Evolutionary conservation across 2,797 vertebrate species (phyloP).

Genomic region (Dryobates pubescens): DNA sequence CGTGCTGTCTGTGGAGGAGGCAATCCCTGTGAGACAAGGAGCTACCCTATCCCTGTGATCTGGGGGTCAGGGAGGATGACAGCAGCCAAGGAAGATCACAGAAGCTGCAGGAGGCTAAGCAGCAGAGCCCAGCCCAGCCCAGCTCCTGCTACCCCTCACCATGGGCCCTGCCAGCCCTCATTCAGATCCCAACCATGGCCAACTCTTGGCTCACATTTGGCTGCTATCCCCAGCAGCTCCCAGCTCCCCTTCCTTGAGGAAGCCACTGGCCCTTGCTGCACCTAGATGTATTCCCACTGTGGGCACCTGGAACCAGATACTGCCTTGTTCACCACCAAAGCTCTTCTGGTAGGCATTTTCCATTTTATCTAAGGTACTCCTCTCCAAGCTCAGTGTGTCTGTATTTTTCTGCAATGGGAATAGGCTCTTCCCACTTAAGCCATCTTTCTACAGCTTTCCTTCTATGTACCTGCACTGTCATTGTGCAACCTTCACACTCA

Average conservation of each 20-base stretch:
- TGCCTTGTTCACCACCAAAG: not conserved
- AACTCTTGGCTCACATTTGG: not conserved
- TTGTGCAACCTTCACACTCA: not conserved
- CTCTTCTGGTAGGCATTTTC: not conserved
- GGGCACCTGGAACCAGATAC: not conserved
- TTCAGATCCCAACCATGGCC: not conserved
- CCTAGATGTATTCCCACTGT: not conserved
- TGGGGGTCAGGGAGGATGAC: not conserved
- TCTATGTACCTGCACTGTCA: not conserved
- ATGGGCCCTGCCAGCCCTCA: rapidly evolving
- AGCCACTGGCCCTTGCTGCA: rapidly evolving
- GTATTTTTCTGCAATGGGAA: not conserved
- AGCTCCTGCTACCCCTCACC: not conserved
- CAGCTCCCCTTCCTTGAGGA: not conserved
- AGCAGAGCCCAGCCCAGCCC: not conserved
- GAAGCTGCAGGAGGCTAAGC: not conserved
- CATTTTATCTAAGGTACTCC: not conserved
- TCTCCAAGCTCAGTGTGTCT: not conserved
- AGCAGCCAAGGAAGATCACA: rapidly evolving
- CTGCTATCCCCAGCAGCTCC: not conserved
- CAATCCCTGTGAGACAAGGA: not conserved
- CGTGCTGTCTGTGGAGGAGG: not conserved
- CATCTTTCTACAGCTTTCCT: not conserved
- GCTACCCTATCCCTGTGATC: not conserved
- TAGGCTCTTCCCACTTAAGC: not conserved